Percentiles rank a stretch among this genome's conserved stretches.
These are phyloP conservation scores for Sphenopsis melanotis DNA, from an alignment of 2,797 vertebrate genomes.

Conservation along the genomic window DNA sequence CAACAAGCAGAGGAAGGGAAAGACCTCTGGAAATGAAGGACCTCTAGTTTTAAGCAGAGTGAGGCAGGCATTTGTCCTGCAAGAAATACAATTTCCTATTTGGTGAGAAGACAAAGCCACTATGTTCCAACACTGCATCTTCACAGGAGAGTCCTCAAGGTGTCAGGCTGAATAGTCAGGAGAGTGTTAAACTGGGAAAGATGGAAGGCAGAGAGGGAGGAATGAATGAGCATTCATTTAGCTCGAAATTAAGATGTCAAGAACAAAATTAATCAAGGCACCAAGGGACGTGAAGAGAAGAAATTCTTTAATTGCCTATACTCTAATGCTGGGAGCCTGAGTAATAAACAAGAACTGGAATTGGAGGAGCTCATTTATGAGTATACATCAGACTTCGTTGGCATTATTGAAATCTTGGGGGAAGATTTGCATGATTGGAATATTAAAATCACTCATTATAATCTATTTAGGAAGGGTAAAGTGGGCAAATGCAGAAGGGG, in stretches of 20 bases:
- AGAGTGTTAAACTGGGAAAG: constrained; percentile 54
- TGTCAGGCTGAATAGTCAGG: constrained; percentile 15
- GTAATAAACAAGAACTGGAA: constrained; percentile 65
- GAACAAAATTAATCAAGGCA: constrained; percentile 70
- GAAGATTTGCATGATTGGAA: constrained; percentile 67
- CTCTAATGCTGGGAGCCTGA: constrained; percentile 55
- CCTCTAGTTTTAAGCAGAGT: background rate
- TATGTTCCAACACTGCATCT: background rate
- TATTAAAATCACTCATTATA: constrained; percentile 60
- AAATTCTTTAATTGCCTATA: constrained; percentile 68
- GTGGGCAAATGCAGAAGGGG: constrained; percentile 57
- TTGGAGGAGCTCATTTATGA: constrained; percentile 64
- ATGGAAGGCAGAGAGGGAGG: constrained; percentile 23
- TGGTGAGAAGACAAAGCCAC: background rate
- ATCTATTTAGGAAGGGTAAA: constrained; percentile 49
- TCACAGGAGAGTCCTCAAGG: background rate
- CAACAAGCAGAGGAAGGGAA: background rate
- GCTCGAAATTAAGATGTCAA: constrained; percentile 66
- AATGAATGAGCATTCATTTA: constrained; percentile 54
- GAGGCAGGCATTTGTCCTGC: background rate
- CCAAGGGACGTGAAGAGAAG: constrained; percentile 60
- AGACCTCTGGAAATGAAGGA: background rate
- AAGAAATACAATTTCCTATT: background rate
- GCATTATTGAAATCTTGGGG: constrained; percentile 62
- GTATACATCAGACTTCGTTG: constrained; percentile 56